A percentile compares a stretch with the other conserved stretches of the same genome.
phyloP scores from a whole-genome alignment of 1,140 invertebrate genomes.

The Zaprionus tsacasi region DNA sequence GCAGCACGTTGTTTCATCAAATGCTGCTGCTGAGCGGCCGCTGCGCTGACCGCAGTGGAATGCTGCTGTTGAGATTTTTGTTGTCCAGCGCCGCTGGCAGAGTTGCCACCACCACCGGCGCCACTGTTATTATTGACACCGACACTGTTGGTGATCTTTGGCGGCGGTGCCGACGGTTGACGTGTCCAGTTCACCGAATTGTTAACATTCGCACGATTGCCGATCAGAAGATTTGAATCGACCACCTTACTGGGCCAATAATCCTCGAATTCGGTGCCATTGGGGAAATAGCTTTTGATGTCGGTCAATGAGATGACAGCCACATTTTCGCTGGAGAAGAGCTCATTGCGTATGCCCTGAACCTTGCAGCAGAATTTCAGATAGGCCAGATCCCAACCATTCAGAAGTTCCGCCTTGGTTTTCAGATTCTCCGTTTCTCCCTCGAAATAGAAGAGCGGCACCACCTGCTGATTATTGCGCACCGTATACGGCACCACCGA shows the following conservation, averaged over 20 bases:
- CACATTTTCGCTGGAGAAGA: conserved; percentile 95
- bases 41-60: conserved; percentile 31
- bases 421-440: conserved; percentile 95
- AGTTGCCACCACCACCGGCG: conserved; percentile 39
- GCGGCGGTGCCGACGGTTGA: conserved; percentile 85
- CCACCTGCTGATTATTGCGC: conserved; percentile 92
- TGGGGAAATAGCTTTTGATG: conserved; percentile 95
- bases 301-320: conserved; percentile 94
- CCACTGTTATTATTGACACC: conserved; percentile 1
- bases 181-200: conserved; percentile 87
- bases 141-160: conserved; percentile 57
- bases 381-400: conserved; percentile 96
- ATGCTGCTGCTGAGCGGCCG: conserved; percentile 66
- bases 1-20: conserved; percentile 66
- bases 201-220: conserved; percentile 86
- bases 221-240: conserved; percentile 89
- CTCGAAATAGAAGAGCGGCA: conserved; percentile 97
- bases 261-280: conserved; percentile 94
- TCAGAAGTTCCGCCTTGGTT: conserved; percentile 92
- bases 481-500: conserved; percentile 97
- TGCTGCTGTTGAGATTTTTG: conserved; percentile 81
- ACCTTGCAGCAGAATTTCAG: conserved; percentile 97
- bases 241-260: conserved; percentile 95
- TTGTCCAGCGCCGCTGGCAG: conserved; percentile 3
- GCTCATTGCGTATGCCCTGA: conserved; percentile 95